Evolutionary conservation across 2,888 invertebrate genomes (phyloP), one percentile per base, ranked within the genome.

Genomic region (Drosophila kuntzei): DNA sequence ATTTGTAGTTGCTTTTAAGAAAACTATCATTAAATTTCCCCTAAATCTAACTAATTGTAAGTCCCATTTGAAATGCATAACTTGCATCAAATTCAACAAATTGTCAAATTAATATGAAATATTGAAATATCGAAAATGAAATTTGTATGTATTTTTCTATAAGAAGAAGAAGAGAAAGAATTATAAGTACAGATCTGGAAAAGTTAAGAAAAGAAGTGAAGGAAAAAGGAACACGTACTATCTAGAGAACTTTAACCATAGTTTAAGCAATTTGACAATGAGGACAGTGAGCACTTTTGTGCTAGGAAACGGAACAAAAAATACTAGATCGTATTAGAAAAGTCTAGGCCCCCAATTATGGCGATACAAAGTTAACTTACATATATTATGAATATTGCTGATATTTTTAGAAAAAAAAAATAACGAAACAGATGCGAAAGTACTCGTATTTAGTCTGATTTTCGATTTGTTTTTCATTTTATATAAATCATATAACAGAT

Each of bases 61-160:
- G 34, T 12, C 29, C 49, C 50, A 66, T 66, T 16, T 51, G 7
- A 46, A 55, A 34, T 49, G 47, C 43, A 34, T 32, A 59, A 39
- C 53, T 63, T 51, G 41, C 58, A 59, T 37, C 20, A 54, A 29
- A 63, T 49, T 49, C 14, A 49, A 51, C n/a, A 54, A 53, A 59
- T 57, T 43, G 65, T 65, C 68, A 73, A 73, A 76, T 73, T 75
- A 71, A 32, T 36, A 46, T 20, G 29, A 32, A 41, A 43, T 53
- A 60, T 22, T 16, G 5, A 46, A 39, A 57, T 62, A 71, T 65
- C 50, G 27, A 44, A 36, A 44, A 39, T 46, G 18, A 71, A 44
- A 49, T 80, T 83, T 86, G 50, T 83, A 79, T 72, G 87, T 82
- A 84, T 80, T 83, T 83, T 83, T 88, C 77, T 86, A 81, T 39